Percentiles rank a stretch among this genome's conserved stretches.
Conservation (phyloP, 2,113 vertebrate genomes). For the Sminthopsis crassicaudata region DNA sequence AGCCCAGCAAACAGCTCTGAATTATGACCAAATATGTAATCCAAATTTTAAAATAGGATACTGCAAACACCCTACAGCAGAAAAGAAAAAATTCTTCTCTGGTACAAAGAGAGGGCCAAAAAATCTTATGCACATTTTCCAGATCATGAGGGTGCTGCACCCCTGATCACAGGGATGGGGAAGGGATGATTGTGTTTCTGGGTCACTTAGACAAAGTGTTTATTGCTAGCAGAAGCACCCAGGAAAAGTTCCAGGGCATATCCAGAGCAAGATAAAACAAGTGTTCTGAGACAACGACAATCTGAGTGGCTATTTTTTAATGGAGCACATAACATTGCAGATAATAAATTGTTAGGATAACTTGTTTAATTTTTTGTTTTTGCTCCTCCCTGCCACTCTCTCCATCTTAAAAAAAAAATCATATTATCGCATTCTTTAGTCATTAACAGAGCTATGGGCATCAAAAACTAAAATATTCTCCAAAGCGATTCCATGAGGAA, state of each 20-base stretch:
- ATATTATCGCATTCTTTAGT: not conserved
- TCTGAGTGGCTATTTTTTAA: not conserved
- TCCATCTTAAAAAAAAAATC: not conserved
- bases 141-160: too few species aligned
- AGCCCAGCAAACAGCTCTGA: too few species aligned
- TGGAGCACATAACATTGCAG: not conserved
- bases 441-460: not conserved
- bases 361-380: not conserved
- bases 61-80: too few species aligned
- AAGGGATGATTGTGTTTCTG: not conserved
- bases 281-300: not conserved
- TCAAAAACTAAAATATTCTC: not conserved
- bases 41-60: too few species aligned
- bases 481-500: fast-evolving
- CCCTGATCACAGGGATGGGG: too few species aligned
- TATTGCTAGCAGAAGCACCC: not conserved
- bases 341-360: not conserved
- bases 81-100: too few species aligned
- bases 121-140: too few species aligned
- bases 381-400: too few species aligned
- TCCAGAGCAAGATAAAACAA: not conserved
- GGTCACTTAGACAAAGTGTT: not conserved
- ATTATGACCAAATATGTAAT: too few species aligned
- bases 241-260: not conserved
- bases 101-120: too few species aligned